Base-by-base conservation (phyloP, 1,140 invertebrate genomes). In the Bombus soroeensis region DNA sequence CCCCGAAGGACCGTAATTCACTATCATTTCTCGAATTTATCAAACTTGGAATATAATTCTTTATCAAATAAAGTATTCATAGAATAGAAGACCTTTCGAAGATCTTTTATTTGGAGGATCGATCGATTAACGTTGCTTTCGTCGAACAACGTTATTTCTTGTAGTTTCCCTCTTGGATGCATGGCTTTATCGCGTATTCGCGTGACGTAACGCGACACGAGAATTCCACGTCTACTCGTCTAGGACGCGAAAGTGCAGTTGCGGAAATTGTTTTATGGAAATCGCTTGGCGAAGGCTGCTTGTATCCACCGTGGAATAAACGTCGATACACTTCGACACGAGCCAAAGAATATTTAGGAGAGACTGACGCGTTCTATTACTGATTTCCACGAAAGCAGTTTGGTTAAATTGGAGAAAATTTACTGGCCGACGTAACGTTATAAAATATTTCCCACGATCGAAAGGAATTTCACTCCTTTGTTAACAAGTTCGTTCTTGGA, bases 221-320 rank as follows among this genome's bases (percentile, higher is more conserved):
- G 79, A 81, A 59, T 72, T 81, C 53, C 41, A 72, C 68, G 68
- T 81, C 66, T 81, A 70, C 79, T 43, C 28, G 43, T 53, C 47
- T 37, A 18, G 28, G 43, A 81, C 34, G 66, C 78, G 64, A 73
- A 81, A 81, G 68, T 81, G 79, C 79, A 81, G 41, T 71, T 81
- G 25, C 79, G 79, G 79, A 81, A 81, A 81, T 81, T 81, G 79
- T 81, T 81, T 81, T 81, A 81, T 81, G 79, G 39, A 81, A 81
- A 81, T 81, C 47, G 78, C 32, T 5, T 25, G 68, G n/a, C 25
- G 37, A 39, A 10, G 22, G 37, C 37, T 47, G 66, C 37, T 47
- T 41, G 68, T n/a, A 57, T 25, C 37, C 53, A 47, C 70, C 13
- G 28, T 47, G 66, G 43, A 72, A 81, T 41, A 47, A 53, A 57